A percentile compares a stretch with the other conserved stretches of the same genome.
Conservation (phyloP, 2,113 vertebrate genomes). For the Lontra canadensis region DNA sequence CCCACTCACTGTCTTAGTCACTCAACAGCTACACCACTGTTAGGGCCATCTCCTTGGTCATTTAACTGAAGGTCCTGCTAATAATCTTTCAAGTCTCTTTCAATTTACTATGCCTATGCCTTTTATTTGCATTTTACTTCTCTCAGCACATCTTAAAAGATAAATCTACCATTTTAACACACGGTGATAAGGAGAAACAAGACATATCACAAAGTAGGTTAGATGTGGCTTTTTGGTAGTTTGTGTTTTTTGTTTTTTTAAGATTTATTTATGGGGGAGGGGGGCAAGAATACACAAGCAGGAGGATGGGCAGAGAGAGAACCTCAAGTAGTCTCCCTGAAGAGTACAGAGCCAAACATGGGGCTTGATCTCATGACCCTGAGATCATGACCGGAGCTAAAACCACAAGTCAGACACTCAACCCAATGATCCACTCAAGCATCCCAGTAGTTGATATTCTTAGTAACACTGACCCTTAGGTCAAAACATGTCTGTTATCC, state of each 20-base stretch:
- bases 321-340: too few species aligned
- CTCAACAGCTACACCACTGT: neutral
- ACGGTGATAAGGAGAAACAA: neutral
- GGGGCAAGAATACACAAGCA: too few species aligned
- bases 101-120: neutral
- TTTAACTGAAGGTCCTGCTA: neutral
- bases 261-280: too few species aligned
- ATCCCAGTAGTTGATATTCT: neutral
- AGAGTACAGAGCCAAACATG: too few species aligned
- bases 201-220: neutral
- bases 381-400: neutral
- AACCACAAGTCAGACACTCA: neutral
- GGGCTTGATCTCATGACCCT: too few species aligned
- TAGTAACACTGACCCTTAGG: neutral
- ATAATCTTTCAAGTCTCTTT: neutral
- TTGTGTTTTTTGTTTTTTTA: neutral
- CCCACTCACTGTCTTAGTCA: neutral
- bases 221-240: neutral
- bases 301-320: too few species aligned
- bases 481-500: neutral
- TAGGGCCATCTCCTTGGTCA: neutral
- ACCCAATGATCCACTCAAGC: neutral
- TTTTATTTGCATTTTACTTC: constrained; percentile 22
- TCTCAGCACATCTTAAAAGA: neutral
- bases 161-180: neutral